Base-by-base conservation (phyloP, 2,113 vertebrate genomes). In the Sitta europaea region DNA sequence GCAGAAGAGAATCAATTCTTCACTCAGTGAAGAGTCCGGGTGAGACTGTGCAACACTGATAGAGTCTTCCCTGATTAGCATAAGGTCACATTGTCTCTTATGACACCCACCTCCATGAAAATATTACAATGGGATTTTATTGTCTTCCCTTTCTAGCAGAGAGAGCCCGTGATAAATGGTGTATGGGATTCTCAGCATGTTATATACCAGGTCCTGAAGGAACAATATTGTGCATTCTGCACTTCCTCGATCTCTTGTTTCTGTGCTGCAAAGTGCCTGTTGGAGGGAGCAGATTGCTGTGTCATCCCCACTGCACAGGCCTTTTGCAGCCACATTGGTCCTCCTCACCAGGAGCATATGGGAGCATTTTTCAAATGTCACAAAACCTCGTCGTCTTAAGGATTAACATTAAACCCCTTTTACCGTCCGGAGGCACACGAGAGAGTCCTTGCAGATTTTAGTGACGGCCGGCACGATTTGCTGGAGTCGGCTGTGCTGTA, bases 291-390 rank as follows among this genome's bases (percentile, higher is more conserved):
- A 91, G 84, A 91, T 73, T 88, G 55, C 73, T 53, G 43, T 68
- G 75, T 43, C 88, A 82, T 87, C 84, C 58, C 38, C 55, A 18
- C 77, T 36, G 63, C 80, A 88, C 77, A 93, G 88, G 90, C 85
- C 13, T 7, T 61, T 58, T 67, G 19, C 54, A 84, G 86, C 68
- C 94, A 96, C 68, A 79, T 73, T 68, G 71, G 81, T 54, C 58
- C 89, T 54, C 58, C 89, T 91, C 84, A 51, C 81, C 91, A 73
- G 12, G 90, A 97, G 68, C 95, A 96, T 86, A 96, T 95, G 82
- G 84, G 73, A 67, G 65, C 50, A 73, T 96, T 91, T 97, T 66
- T 94, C 78, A 91, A 95, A 83, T 54, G 92, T 33, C 94, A 45
- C 68, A 36, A 72, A 94, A 94, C 86, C 87, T 81, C 21, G 4